Base-by-base conservation (phyloP, 2,113 vertebrate genomes). In the Geococcyx californianus region DNA sequence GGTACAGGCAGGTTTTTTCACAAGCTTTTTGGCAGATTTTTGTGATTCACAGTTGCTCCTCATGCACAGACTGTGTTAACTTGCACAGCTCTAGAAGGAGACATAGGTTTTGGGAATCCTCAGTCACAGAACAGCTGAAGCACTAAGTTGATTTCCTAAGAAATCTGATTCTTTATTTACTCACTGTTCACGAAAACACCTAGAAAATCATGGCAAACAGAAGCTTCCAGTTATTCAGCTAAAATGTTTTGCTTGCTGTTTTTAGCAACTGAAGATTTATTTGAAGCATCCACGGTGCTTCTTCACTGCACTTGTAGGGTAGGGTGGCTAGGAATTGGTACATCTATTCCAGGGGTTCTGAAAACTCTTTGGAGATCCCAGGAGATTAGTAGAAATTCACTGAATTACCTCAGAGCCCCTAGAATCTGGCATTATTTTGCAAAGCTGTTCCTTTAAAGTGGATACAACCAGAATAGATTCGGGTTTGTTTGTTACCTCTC, bases 311-410 rank as follows among this genome's bases (percentile, higher is more conserved):
- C 5, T 28, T 47, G 38, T 0, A 0, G 25, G 14, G 38, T 72
- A 45, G 20, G 19, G 28, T 77, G 10, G 6, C 10, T 44, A 23
- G 15, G 25, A 18, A 59, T 54, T 21, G 36, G 7, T 0, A 0
- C 68, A 23, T 34, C 25, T 34, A 3, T 51, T 63, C 23, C 33
- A 33, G 26, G 45, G 16, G 7, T 55, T 86, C 31, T 44, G 55
- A 84, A 74, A 56, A 28, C 10, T 17, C 28, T 72, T 40, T 38
- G 36, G 49, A 56, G 18, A 31, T 51, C 44, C 18, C 9, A 28
- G 21, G 44, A 69, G 29, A 64, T 59, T 76, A 59, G 21, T 56
- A 56, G 31, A 56, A 19, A 33, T 31, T 47, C 25, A 70, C 11
- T 75, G 44, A 70, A 33, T 40, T 74, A 40, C 10, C 7, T 13